Evolutionary conservation across 2,888 invertebrate species (phyloP).

Genomic region (Eilema depressum): DNA sequence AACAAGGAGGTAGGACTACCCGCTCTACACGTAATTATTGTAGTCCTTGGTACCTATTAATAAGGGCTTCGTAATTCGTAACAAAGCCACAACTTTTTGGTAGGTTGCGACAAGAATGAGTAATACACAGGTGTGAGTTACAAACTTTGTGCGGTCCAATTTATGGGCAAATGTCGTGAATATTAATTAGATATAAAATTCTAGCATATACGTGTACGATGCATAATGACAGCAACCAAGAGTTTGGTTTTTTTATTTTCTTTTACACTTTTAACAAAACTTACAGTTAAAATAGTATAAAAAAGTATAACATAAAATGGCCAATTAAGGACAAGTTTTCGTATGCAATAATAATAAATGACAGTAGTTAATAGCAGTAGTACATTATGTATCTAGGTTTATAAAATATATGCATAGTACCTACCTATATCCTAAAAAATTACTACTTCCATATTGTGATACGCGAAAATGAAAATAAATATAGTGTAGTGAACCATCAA

Average conservation of each 20-base stretch:
- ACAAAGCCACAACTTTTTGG: slow-evolving; percentile 58
- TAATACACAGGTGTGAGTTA: slow-evolving; percentile 42
- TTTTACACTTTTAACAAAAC: background rate
- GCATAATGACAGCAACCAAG: background rate
- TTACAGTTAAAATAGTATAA: too few species aligned
- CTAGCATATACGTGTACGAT: background rate
- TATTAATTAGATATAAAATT: slow-evolving; percentile 31
- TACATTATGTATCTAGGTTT: too few species aligned
- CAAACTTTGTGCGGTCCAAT: slow-evolving; percentile 42
- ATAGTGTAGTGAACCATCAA: too few species aligned
- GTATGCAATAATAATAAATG: too few species aligned
- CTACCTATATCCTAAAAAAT: too few species aligned
- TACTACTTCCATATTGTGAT: too few species aligned
- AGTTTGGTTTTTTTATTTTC: background rate
- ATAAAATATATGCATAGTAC: too few species aligned
- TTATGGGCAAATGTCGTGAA: slow-evolving; percentile 30
- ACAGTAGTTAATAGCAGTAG: too few species aligned
- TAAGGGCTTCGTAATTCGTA: slow-evolving; percentile 44
- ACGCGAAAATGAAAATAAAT: too few species aligned
- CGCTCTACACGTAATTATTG: slow-evolving; percentile 44
- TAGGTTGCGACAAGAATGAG: slow-evolving; percentile 45
- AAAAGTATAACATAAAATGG: too few species aligned
- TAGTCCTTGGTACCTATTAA: slow-evolving; percentile 48
- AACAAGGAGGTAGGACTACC: slow-evolving; percentile 27
- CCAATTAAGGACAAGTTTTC: too few species aligned